Conservation (phyloP, 2,888 invertebrate genomes). For the Stramonita haemastoma region DNA sequence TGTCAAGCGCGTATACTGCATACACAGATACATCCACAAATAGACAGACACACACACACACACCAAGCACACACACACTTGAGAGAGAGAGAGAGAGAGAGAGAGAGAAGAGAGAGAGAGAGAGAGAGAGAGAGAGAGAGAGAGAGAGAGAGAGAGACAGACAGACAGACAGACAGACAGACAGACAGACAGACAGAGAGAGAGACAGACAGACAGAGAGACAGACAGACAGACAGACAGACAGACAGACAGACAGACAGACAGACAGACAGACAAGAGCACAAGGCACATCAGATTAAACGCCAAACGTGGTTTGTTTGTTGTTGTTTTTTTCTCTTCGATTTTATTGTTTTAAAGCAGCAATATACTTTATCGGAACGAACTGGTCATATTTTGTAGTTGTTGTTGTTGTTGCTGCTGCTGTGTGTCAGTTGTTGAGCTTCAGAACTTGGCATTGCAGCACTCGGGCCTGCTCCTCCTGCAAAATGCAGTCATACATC, state of each 20-base stretch:
- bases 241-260: not conserved
- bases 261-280: not conserved
- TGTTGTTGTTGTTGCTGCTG: not conserved
- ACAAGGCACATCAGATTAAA: no score
- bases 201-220: not conserved
- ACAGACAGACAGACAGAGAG: not conserved
- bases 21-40: not conserved
- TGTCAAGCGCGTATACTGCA: not conserved
- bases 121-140: not conserved
- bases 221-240: not conserved
- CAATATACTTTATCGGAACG: no score
- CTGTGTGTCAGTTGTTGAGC: not conserved
- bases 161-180: constrained; percentile 3
- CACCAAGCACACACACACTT: not conserved
- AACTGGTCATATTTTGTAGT: no score
- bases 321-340: not conserved
- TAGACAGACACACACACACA: not conserved
- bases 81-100: not conserved
- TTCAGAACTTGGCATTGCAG: not conserved
- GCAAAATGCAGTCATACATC: not conserved
- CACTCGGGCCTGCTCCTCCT: not conserved
- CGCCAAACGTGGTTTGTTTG: not conserved
- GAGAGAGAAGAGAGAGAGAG: not conserved
- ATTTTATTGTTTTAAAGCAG: not conserved
- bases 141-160: constrained; percentile 1